Base-by-base conservation (phyloP, 2,113 vertebrate species). In the Malurus cyaneus region DNA sequence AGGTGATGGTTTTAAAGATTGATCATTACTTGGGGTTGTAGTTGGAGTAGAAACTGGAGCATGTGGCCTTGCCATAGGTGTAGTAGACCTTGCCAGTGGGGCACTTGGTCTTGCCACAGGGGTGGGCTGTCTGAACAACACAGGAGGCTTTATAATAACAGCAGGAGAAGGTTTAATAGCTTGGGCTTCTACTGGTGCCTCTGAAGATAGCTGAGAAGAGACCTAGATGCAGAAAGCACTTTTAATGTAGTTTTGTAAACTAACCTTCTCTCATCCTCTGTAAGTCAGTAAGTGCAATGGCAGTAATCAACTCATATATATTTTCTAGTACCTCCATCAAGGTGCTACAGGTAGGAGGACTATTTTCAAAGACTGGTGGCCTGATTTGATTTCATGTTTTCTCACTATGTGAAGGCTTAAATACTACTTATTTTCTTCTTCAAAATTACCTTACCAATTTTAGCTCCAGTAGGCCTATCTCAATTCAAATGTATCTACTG, bases 141-240 rank as follows among this genome's bases (percentile, higher is more conserved):
- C 94, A 44, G 98, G 98, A 96, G 98, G 98, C 97, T 98, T 97
- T 94, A 97, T 82, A 97, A 98, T 95, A 96, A 98, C 86, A 97
- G 94, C 96, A 96, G 93, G 88, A 98, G 96, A 95, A 84, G 91
- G 72, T 92, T 96, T 95, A 97, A 95, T 92, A 85, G 87, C 86
- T 50, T 96, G 96, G 78, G 93, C 94, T 93, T 97, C 96, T 90
- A 96, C 18, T 91, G 96, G 46, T 88, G 91, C 71, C 71, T 94
- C 97, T 96, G 93, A 73, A 84, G 93, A 93, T 34, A 95, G 94
- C 88, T 96, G 91, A 97, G 94, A 95, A 62, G 96, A 97, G 62
- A 93, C 89, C 89, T 91, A 96, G 77, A 96, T 89, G 96, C 95
- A 95, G 92, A 96, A 96, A 96, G 87, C 89, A 93, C 90, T 96